phyloP scores from a whole-genome alignment of 2,888 invertebrate species.

The Papilio gigon region DNA sequence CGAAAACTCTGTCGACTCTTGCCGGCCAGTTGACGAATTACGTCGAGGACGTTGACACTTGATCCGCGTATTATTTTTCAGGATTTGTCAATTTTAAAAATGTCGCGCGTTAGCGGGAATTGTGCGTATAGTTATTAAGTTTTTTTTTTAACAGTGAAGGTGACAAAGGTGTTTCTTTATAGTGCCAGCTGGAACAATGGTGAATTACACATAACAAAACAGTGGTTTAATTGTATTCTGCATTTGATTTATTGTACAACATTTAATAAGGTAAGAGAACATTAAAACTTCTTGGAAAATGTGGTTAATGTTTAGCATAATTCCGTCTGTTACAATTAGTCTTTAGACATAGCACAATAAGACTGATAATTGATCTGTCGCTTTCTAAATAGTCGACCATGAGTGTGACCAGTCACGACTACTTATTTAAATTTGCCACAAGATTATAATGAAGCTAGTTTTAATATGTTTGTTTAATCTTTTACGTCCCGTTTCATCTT shows the following conservation, averaged over 20 bases:
- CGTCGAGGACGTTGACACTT: constrained; percentile 76
- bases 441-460: constrained; percentile 53
- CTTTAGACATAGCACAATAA: constrained; percentile 63
- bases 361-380: constrained; percentile 63
- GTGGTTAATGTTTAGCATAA: constrained; percentile 51
- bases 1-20: constrained; percentile 67
- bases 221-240: constrained; percentile 65
- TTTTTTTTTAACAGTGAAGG: constrained; percentile 66
- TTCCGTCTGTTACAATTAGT: constrained; percentile 57
- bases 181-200: constrained; percentile 75
- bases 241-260: constrained; percentile 58
- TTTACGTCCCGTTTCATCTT: constrained; percentile 1
- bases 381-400: constrained; percentile 79
- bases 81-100: constrained; percentile 58
- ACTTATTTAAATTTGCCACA: constrained; percentile 60
- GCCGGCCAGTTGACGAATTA: constrained; percentile 71
- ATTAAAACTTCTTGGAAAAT: constrained; percentile 16
- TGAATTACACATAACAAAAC: constrained; percentile 74
- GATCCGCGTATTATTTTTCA: constrained; percentile 56
- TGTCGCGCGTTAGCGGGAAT: constrained; percentile 69
- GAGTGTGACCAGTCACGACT: constrained; percentile 75
- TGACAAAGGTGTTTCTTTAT: constrained; percentile 68
- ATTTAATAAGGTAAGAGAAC: constrained; percentile 64
- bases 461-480: constrained; percentile 3
- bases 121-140: constrained; percentile 60